Base-by-base conservation (phyloP, 2,797 vertebrate species). In the Gadopsis bispinosus region DNA sequence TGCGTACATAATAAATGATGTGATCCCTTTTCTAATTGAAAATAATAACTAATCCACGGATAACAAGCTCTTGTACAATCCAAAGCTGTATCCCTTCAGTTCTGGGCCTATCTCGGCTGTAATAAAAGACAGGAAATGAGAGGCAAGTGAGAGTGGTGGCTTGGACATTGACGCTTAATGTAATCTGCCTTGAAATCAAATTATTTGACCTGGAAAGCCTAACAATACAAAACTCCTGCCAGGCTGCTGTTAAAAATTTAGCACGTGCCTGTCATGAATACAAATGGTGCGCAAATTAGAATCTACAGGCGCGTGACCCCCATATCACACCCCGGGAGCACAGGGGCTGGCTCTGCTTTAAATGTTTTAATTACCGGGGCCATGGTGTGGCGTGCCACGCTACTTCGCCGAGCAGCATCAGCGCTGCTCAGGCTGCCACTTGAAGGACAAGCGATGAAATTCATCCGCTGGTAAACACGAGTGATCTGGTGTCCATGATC, bases 271-370 rank as follows among this genome's bases (percentile, higher is more conserved):
- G 94, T 97, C 97, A 97, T 98, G 97, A 98, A 98, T 99, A 98
- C 97, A 97, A 97, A 99, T 98, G 87, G 94, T 90, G 94, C 96
- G 94, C 97, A 99, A 98, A 99, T 98, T 97, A 97, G 96, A 98
- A 97, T 96, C 96, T 97, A 97, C 97, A 98, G 96, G 97, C 96
- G 96, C 95, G 95, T 97, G 97, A 98, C 97, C 97, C 95, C 92
- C 94, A 93, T 93, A 96, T 96, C 95, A 96, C 95, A 97, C 96
- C 96, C 95, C 88, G 92, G 95, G 96, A 90, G 95, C 94, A 95
- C 95, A 94, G 62, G 86, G 88, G 81, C 94, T 95, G 94, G 91
- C 95, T 95, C 94, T 92, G 94, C 90, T 96, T 97, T 96, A 96
- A 97, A 96, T 96, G 95, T 96, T 98, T 98, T 97, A 98, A 98